These are phyloP conservation scores for Prunella himalayana DNA, from an alignment of 2,113 vertebrate genomes.

Conservation along the genomic window DNA sequence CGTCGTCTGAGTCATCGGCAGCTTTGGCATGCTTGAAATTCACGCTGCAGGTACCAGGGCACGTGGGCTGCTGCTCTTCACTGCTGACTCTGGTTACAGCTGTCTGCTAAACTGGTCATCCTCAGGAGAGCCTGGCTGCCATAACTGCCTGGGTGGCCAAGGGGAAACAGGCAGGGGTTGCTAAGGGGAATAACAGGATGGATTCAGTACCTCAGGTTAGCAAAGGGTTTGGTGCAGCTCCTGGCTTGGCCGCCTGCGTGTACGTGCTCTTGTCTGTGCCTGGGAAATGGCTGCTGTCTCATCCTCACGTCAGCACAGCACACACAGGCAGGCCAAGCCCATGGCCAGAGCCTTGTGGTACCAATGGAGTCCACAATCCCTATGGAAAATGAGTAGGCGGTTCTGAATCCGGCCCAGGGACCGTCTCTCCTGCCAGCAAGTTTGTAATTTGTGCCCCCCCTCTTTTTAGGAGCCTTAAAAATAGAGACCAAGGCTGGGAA, in stretches of 20 bases:
- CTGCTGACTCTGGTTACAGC: neutral
- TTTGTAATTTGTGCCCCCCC: neutral
- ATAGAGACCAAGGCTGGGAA: neutral
- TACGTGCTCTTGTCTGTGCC: neutral
- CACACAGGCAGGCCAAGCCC: neutral
- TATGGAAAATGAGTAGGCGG: slow-evolving; percentile 1
- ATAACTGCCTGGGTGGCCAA: neutral
- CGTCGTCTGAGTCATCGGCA: neutral
- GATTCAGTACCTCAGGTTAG: neutral
- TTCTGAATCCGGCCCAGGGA: neutral
- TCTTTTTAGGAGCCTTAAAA: slow-evolving; percentile 26
- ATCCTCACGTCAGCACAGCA: neutral
- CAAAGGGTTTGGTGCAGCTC: neutral
- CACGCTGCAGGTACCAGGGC: neutral
- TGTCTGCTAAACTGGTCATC: neutral
- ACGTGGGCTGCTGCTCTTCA: neutral
- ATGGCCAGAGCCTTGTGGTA: neutral
- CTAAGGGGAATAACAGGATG: neutral
- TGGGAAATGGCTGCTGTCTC: neutral
- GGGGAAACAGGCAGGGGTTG: neutral
- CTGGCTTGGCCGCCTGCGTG: accelerated
- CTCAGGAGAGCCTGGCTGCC: neutral
- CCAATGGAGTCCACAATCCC: neutral
- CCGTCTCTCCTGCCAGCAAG: neutral
- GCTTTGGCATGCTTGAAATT: slow-evolving; percentile 24